phyloP scores from a whole-genome alignment of 1,140 invertebrate species.

The Belonocnema kinseyi region DNA sequence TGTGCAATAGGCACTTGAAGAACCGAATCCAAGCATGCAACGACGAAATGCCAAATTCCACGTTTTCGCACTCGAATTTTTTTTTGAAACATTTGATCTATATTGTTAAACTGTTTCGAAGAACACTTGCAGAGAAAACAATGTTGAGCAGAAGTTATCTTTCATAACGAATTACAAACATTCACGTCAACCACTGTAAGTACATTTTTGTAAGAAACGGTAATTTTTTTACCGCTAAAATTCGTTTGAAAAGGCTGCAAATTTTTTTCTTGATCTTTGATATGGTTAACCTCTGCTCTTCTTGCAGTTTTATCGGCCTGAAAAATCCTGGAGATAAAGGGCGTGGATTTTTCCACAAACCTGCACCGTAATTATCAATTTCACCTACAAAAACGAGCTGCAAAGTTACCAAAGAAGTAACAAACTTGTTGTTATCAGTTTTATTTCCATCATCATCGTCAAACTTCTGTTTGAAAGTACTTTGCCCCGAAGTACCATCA shows the following conservation, averaged over 20 bases:
- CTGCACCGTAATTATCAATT: conserved; percentile 37
- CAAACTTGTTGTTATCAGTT: too few relatives aligned
- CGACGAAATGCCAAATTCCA: conserved; percentile 64
- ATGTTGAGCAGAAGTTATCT: conserved; percentile 60
- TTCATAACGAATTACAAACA: conserved; percentile 67
- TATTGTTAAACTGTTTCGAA: conserved; percentile 68
- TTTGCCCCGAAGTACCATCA: too few relatives aligned
- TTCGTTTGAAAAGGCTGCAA: conserved; percentile 45
- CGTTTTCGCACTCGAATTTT: conserved; percentile 43
- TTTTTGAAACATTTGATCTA: conserved; percentile 46
- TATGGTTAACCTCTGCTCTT: conserved; percentile 52
- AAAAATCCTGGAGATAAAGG: conserved; percentile 63
- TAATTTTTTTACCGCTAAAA: conserved; percentile 46
- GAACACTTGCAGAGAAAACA: conserved; percentile 68
- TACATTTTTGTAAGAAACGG: conserved; percentile 52
- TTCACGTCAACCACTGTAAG: conserved; percentile 69
- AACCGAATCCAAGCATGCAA: conserved; percentile 65
- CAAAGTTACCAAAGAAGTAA: too few relatives aligned
- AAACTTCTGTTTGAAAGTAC: too few relatives aligned
- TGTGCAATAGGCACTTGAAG: conserved; percentile 62
- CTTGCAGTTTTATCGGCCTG: conserved; percentile 58
- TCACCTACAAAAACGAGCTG: too few relatives aligned
- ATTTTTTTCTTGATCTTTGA: conserved; percentile 52
- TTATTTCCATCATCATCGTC: too few relatives aligned
- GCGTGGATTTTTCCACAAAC: conserved; percentile 60